Base-by-base conservation (phyloP, 2,888 invertebrate genomes). In the Morinoia aosen region DNA sequence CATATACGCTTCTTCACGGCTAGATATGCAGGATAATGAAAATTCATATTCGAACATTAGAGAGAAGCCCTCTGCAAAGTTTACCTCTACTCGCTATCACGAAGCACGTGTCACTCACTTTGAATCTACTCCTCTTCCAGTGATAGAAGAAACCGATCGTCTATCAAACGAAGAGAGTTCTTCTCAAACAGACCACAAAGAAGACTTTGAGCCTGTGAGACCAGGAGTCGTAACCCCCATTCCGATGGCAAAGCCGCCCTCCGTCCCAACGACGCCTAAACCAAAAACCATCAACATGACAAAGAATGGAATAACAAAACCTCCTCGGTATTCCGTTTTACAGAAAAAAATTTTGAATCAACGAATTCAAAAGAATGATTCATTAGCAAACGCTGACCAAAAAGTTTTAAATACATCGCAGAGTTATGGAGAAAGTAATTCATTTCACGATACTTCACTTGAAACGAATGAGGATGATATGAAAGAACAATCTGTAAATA, bases 331-430 rank as follows among this genome's bases (percentile, higher is more conserved):
- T 61, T 95, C 95, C 19, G 95, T 95, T 39, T 95, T 95, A 95
- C 58, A 95, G 95, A 95, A 95, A 64, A 95, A 95, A 39, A 95
- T 95, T 39, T n/a, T 95, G 93, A 93, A 93, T 57, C 93, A 93
- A 33, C 56, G 48, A 57, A 33, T 57, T 39, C 56, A 93, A 56
- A 56, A 33, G 19, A 93, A 93, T 93, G 19, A 57, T 11, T 56
- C n/a, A 48, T 1, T 12, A 57, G 11, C 12, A 57, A n/a, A 16
- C 19, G 25, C 2, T 39, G 93, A 57, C 11, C 33, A 57, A 33
- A 93, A 93, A 57, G 93, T 93, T 8, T 57, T 93, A 39, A 93
- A 93, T 93, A 93, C 93, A 14, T 10, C 93, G 25, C n/a, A n/a
- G 5, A 93, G 48, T 57, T 57, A 93, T 33, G 25, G 57, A 0